phyloP scores from a whole-genome alignment of 2,797 vertebrate genomes.

The Nannoperca australis region DNA sequence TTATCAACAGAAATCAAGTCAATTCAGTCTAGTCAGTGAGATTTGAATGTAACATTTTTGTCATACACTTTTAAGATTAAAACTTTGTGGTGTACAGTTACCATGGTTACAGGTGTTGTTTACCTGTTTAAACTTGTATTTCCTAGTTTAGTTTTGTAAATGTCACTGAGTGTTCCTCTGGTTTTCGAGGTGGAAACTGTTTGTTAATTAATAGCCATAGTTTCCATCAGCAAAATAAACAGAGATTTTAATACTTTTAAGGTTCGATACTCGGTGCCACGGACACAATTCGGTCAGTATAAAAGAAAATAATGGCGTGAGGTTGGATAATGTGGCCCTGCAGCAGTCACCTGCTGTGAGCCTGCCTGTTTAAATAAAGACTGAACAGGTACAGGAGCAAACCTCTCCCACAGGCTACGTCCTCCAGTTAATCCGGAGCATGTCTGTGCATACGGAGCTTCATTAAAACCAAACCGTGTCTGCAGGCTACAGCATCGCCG shows the following conservation, averaged over 20 bases:
- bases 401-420: conserved; percentile 26
- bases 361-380: conserved; percentile 5
- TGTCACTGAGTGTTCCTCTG: not conserved
- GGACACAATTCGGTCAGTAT: not conserved
- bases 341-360: conserved; percentile 17
- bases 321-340: not conserved
- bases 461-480: conserved; percentile 19
- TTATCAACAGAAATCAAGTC: no score
- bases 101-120: not conserved
- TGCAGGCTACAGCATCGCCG: conserved; percentile 22
- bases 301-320: no score
- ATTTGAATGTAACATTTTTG: no score
- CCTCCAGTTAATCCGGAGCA: conserved; percentile 12
- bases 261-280: not conserved
- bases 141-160: not conserved
- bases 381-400: not conserved
- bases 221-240: not conserved
- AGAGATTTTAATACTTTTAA: not conserved
- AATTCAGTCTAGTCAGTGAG: no score
- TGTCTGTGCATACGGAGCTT: conserved; percentile 21
- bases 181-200: not conserved
- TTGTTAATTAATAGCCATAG: not conserved
- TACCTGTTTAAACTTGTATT: not conserved
- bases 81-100: no score
- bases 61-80: no score